Conservation (phyloP, 53 echinoderm and acorn worm species). For the Astropecten irregularis region DNA sequence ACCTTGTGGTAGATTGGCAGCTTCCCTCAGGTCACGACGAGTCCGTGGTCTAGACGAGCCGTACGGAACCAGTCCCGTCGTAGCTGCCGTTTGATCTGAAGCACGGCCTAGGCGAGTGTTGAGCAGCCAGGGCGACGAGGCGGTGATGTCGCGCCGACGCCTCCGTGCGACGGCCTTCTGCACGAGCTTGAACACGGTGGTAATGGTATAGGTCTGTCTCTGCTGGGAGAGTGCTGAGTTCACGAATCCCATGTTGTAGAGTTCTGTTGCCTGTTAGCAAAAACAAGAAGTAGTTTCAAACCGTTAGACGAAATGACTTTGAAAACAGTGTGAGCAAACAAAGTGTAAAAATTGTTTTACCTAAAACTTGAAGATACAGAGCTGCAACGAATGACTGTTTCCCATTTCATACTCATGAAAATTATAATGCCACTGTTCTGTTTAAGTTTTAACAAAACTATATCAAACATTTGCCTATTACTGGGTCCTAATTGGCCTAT, state of each 20-base stretch:
- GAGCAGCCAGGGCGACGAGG: not conserved
- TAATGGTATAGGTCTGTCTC: constrained; percentile 72
- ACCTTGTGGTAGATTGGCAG: constrained; percentile 46
- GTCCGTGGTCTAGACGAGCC: not conserved
- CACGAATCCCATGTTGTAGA: constrained; percentile 65
- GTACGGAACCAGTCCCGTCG: constrained; percentile 12
- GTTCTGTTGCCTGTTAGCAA: not conserved
- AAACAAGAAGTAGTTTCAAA: not conserved
- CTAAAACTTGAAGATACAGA: not conserved
- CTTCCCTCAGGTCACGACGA: constrained; percentile 47
- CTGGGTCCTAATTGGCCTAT: too few species aligned
- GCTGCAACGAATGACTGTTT: not conserved
- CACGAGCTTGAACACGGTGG: constrained; percentile 64
- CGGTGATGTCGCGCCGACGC: not conserved
- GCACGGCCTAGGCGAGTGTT: not conserved
- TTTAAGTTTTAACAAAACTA: too few species aligned
- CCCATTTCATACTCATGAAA: not conserved
- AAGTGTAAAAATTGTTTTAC: not conserved
- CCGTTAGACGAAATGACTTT: not conserved
- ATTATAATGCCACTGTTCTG: too few species aligned
- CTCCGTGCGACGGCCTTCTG: not conserved
- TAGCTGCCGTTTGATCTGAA: not conserved
- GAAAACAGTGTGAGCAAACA: not conserved
- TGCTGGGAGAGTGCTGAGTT: constrained; percentile 74
- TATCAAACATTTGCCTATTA: too few species aligned